These are phyloP conservation scores for Sycobia sp. DNA, from an alignment of 1,140 invertebrate species.

Conservation along the genomic window DNA sequence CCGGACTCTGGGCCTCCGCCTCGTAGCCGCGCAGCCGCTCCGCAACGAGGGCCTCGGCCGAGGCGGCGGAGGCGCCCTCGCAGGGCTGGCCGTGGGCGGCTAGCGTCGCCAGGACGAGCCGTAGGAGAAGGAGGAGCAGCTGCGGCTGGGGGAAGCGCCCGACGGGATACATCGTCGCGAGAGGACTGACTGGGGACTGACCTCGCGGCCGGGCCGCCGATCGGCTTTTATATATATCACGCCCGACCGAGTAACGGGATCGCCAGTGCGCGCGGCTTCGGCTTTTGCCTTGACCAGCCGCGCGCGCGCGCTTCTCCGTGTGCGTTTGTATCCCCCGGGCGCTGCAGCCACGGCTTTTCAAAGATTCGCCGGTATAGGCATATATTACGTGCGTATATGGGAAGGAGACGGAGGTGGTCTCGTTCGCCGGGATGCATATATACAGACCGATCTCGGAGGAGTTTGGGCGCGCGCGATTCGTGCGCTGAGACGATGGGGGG, in stretches of 20 bases:
- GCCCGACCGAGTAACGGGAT: slow-evolving; percentile 50
- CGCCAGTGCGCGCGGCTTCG: not conserved
- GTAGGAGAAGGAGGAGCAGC: not conserved
- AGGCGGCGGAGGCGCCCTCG: too few relatives aligned
- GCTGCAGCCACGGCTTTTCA: not conserved
- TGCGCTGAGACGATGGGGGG: too few relatives aligned
- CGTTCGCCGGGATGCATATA: too few relatives aligned
- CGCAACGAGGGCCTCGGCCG: too few relatives aligned
- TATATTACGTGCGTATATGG: too few relatives aligned
- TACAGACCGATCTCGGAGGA: too few relatives aligned
- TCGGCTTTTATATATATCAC: slow-evolving; percentile 58
- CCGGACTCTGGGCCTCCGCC: too few relatives aligned
- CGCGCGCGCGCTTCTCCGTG: too few relatives aligned
- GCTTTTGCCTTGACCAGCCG: too few relatives aligned
- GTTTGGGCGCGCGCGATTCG: too few relatives aligned
- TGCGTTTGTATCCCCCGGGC: not conserved
- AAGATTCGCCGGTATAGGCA: too few relatives aligned
- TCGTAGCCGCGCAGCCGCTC: not conserved
- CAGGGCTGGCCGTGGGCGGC: not conserved
- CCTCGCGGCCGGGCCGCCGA: slow-evolving; percentile 38
- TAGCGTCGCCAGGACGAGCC: slow-evolving; percentile 8
- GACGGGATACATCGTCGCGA: slow-evolving; percentile 25
- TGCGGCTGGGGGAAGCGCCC: slow-evolving; percentile 23
- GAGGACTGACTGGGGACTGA: slow-evolving; percentile 38
- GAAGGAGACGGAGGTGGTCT: too few relatives aligned